Evolutionary conservation across 2,888 invertebrate genomes (phyloP), one percentile per base, ranked within the genome.

Genomic region (Lysandra bellargus): DNA sequence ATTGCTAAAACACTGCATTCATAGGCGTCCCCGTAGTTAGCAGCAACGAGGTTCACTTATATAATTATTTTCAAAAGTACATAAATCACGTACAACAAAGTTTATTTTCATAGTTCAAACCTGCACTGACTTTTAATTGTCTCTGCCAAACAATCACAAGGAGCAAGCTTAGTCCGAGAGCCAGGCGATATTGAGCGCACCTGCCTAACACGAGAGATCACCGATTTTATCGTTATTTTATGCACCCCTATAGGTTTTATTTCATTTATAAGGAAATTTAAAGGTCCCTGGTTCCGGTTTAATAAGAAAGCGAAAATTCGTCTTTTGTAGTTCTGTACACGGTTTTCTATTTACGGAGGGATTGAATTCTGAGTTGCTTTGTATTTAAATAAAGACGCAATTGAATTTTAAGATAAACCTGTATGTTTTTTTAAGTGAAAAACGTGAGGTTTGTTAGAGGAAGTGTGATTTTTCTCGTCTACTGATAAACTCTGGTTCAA

Each of bases 211-310:
- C 82, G 83, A 81, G 80, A 82, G 85, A 83, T 83, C 83, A 83
- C 81, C 82, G 82, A 81, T 84, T 85, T 85, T 88, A 91, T 91
- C 86, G 92, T 92, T 92, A 93, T 93, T 92, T 92, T 93, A 93
- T 93, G 89, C 93, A 93, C 92, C 93, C 75, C 92, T 87, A 79
- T 83, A 83, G 84, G 86, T 88, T 90, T 89, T 87, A 88, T 88
- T 88, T 85, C 83, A 83, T 83, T 82, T 84, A 85, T 86, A 86
- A 86, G 85, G 87, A 87, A 89, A 88, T 85, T 88, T 83, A 85
- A 85, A 85, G 84, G 83, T 84, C 84, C 84, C 80, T 83, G 86
- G 82, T 89, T 91, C 90, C 90, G 90, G 90, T 92, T 92, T 90
- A 91, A 89, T 90, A 91, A 91, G 82, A 80, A 78, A 81, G 80